Evolutionary conservation across 1,140 invertebrate genomes (phyloP).

Genomic region (Diabrotica undecimpunctata): DNA sequence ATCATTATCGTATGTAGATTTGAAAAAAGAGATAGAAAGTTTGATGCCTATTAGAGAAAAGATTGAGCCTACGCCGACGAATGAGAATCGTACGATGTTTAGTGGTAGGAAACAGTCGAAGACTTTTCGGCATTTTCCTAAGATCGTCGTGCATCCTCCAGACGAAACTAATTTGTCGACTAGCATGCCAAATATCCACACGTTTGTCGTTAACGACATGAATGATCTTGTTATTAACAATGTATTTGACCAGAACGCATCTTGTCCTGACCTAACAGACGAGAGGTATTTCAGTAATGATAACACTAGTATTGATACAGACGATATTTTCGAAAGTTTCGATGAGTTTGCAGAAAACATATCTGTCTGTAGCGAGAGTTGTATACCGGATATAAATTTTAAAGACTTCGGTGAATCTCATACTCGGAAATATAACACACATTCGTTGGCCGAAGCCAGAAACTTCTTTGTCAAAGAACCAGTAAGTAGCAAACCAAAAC

Average conservation of each 20-base stretch:
- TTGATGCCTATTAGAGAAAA: constrained; percentile 37
- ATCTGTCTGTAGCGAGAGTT: constrained; percentile 15
- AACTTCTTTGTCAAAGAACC: constrained; percentile 4
- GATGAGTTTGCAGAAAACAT: constrained; percentile 15
- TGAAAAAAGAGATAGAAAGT: constrained; percentile 41
- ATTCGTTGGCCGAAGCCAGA: constrained; percentile 5
- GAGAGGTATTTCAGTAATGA: constrained; percentile 15
- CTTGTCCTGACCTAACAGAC: constrained; percentile 40
- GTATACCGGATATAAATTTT: constrained; percentile 3
- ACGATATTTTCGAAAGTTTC: constrained; percentile 17
- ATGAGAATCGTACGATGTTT: constrained; percentile 21
- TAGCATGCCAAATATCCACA: constrained; percentile 34
- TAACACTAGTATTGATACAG: constrained; percentile 6
- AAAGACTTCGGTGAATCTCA: constrained; percentile 3
- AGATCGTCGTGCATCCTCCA: constrained; percentile 41
- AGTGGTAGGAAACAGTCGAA: constrained; percentile 31
- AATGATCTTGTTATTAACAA: constrained; percentile 27
- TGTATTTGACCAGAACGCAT: constrained; percentile 33
- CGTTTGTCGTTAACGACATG: not conserved
- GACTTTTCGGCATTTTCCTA: constrained; percentile 34
- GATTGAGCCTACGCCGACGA: not conserved
- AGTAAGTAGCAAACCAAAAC: constrained; percentile 6
- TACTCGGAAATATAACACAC: constrained; percentile 6
- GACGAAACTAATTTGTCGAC: constrained; percentile 30
- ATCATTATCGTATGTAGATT: constrained; percentile 42